Evolutionary conservation across 1,140 invertebrate species (phyloP), one percentile per base, ranked within the genome.

Genomic region (Pemphigus obesinymphae): DNA sequence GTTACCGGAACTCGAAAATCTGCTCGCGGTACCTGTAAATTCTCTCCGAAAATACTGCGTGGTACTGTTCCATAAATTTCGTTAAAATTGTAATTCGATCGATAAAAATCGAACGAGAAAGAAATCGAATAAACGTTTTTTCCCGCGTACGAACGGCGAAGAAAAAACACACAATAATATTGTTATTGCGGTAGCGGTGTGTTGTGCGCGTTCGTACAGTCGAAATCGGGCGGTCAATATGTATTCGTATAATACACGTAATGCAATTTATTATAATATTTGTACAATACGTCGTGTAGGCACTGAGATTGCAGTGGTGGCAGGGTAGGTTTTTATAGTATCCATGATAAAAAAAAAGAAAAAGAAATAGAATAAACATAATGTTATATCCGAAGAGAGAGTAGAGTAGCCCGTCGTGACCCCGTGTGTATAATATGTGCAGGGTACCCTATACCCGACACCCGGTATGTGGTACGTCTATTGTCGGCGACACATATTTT

Each of bases 311-410:
- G 37, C 37, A 3, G 26, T 72, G 37, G 20, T 10, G 26, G 5
- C 4, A 23, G 29, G 29, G 29, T 31, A n/a, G 29, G 7, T 15
- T 1, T 31, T 15, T 3, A 11, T 26, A 23, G 15, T n/a, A 8
- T 11, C 13, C 4, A 17, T 0, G 43, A 50, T 29, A 20, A 29
- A 73, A 75, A 31, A 34, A 55, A 55, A 70, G 13, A 70, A n/a
- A 76, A 58, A 76, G n/a, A 40, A 40, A 40, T 4, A 10, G 37
- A 40, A 40, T 10, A 40, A 40, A 58, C 53, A 58, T 58, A 76
- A 76, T 76, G 73, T 76, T 58, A n/a, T 40, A 78, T 58, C 75
- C 75, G 48, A 78, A 78, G 53, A 70, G 63, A 50, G 37, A 45
- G 43, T 11, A 45, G 10, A 11, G 43, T 40, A 10, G 29, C 53